Conservation (phyloP, 2,888 invertebrate genomes). For the Ennomos fuscantarius region DNA sequence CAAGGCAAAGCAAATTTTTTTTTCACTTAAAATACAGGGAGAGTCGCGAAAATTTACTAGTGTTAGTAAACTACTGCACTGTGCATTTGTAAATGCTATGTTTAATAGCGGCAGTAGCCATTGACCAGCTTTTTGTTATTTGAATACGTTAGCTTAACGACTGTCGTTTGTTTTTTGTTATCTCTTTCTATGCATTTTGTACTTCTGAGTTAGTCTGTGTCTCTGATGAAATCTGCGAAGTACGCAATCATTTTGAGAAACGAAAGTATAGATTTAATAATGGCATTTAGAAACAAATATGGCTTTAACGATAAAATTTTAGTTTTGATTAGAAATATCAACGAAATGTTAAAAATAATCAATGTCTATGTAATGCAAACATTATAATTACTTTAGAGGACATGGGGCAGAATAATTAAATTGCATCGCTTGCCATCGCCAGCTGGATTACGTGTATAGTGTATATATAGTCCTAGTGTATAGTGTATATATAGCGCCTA, state of each 20-base stretch:
- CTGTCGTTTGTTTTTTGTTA: slow-evolving; percentile 22
- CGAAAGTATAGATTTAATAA: no score
- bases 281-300: no score
- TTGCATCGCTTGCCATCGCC: not conserved
- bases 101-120: slow-evolving; percentile 8
- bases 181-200: slow-evolving; percentile 3
- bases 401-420: slow-evolving; percentile 7
- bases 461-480: no score
- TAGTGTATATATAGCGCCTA: no score
- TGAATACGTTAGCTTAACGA: slow-evolving; percentile 19
- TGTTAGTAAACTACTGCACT: not conserved
- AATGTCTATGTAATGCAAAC: slow-evolving; percentile 1
- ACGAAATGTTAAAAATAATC: no score
- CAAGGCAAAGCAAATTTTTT: no score
- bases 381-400: not conserved
- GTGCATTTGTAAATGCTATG: slow-evolving; percentile 9
- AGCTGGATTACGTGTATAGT: no score
- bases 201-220: not conserved
- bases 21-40: not conserved
- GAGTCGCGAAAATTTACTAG: not conserved
- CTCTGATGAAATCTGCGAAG: slow-evolving; percentile 13
- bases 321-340: no score
- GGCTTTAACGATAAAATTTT: no score
- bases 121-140: slow-evolving; percentile 11
- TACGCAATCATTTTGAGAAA: not conserved